Evolutionary conservation across 2,888 invertebrate species (phyloP).

Genomic region (Uropetala carovei): DNA sequence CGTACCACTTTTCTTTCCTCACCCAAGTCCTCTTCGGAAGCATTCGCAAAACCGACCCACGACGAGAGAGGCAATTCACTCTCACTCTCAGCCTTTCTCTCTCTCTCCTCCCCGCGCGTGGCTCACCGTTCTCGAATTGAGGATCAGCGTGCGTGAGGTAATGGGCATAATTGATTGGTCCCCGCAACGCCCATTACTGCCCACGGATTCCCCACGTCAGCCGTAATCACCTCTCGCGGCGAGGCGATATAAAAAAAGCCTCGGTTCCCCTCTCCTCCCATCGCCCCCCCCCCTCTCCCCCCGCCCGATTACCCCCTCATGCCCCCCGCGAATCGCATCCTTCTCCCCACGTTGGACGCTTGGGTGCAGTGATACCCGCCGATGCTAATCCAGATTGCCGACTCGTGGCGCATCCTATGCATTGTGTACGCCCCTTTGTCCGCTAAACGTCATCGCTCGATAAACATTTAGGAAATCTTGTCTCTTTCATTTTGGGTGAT

Average conservation of each 20-base stretch:
- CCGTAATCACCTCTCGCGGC: conserved; percentile 48
- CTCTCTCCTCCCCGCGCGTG: conserved; percentile 28
- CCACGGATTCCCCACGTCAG: conserved; percentile 53
- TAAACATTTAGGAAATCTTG: no score
- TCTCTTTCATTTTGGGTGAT: no score
- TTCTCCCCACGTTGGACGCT: not conserved
- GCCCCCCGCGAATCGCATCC: not conserved
- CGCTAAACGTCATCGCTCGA: not conserved
- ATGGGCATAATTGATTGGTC: conserved; percentile 63
- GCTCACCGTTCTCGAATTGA: conserved; percentile 40
- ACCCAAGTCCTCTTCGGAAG: no score
- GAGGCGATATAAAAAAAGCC: conserved; percentile 23
- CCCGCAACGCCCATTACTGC: conserved; percentile 57
- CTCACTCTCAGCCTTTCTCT: not conserved
- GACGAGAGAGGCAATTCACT: no score
- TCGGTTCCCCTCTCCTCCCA: not conserved
- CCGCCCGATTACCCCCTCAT: not conserved
- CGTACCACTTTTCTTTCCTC: not conserved
- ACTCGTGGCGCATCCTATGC: not conserved
- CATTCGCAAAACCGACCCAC: no score
- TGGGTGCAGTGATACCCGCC: conserved; percentile 54
- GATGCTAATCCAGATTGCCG: conserved; percentile 23
- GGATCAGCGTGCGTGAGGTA: conserved; percentile 58
- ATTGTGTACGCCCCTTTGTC: not conserved
- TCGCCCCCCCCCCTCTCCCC: not conserved